A percentile compares a stretch with the other conserved stretches of the same genome.
phyloP scores from a whole-genome alignment of 1,140 invertebrate genomes.

The Akabosia matsudoensis region DNA sequence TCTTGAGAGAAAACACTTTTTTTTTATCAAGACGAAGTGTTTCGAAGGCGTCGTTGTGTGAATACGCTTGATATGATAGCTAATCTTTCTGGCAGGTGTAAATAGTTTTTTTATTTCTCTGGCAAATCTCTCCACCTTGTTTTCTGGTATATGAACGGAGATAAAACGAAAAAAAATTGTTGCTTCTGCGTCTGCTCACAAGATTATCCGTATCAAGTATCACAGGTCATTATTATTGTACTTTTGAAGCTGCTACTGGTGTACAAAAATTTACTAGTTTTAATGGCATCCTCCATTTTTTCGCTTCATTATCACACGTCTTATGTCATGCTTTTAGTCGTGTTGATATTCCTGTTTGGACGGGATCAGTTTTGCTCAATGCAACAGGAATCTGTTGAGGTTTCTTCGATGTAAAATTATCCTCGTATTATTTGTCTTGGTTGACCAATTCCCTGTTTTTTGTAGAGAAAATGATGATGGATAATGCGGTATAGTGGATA shows the following conservation, averaged over 20 bases:
- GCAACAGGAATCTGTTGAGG: slow-evolving; percentile 14
- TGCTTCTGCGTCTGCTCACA: not conserved
- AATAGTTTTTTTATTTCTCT: slow-evolving; percentile 3
- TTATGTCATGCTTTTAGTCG: not conserved
- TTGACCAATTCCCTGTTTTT: slow-evolving; percentile 4
- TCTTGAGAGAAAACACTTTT: too few species aligned
- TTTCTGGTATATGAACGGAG: not conserved
- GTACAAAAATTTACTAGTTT: not conserved
- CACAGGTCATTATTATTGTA: slow-evolving; percentile 16
- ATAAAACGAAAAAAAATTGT: slow-evolving; percentile 18
- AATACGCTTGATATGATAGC: not conserved
- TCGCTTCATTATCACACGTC: not conserved
- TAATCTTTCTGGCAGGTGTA: slow-evolving; percentile 14
- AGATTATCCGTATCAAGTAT: slow-evolving; percentile 19
- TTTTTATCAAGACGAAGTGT: too few species aligned
- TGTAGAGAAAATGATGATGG: not conserved
- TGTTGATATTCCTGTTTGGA: not conserved
- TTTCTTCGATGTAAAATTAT: slow-evolving; percentile 2
- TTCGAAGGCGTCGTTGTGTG: too few species aligned
- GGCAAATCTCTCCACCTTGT: not conserved
- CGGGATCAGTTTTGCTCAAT: not conserved
- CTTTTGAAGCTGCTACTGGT: not conserved
- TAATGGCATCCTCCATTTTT: not conserved
- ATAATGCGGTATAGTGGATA: slow-evolving; percentile 18
- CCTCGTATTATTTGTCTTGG: slow-evolving; percentile 15